Evolutionary conservation across 2,113 vertebrate species (phyloP), one percentile per base, ranked within the genome.

Genomic region (Malurus alboscapulatus): DNA sequence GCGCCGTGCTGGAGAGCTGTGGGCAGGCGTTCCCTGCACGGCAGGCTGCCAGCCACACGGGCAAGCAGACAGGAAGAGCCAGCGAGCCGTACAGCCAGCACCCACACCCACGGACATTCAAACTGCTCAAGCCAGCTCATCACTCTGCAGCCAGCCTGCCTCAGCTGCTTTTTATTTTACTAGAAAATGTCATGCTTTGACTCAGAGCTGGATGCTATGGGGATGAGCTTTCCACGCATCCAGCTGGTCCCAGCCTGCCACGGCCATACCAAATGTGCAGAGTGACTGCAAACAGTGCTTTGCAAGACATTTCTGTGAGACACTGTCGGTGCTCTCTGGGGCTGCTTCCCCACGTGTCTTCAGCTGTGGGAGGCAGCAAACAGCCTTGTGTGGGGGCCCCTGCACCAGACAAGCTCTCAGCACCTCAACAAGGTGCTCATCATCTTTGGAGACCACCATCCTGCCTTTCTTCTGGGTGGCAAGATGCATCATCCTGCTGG

Each of bases 141-240:
- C 76, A 9, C 66, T 92, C 84, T 45, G 69, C 67, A 87, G 84
- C 74, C 81, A 91, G 84, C 82, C 82, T 66, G 78, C 91, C 55
- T 93, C 91, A 92, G 87, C 93, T 94, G 95, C 91, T 96, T 92
- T 76, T 89, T 87, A 90, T 95, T 96, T 93, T 71, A 29, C 68
- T 66, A 79, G 84, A 71, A 93, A 95, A 95, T 93, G 78, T 91
- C 75, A 83, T 10, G 62, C 92, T 87, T 93, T 92, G 88, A 84
- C 71, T 93, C 94, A 76, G 84, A 94, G 71, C 76, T 90, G 86
- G 76, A 81, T 87, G 88, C 69, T 65, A 3, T n/a, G 69, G 81
- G 62, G 77, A 84, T 45, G 66, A 88, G 85, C 38, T 90, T 94
- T 90, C 75, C 47, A 53, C 4, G 0, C 68, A 74, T 72, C 74